Conservation (phyloP, 2,888 invertebrate genomes). For the Amaurobius ferox region DNA sequence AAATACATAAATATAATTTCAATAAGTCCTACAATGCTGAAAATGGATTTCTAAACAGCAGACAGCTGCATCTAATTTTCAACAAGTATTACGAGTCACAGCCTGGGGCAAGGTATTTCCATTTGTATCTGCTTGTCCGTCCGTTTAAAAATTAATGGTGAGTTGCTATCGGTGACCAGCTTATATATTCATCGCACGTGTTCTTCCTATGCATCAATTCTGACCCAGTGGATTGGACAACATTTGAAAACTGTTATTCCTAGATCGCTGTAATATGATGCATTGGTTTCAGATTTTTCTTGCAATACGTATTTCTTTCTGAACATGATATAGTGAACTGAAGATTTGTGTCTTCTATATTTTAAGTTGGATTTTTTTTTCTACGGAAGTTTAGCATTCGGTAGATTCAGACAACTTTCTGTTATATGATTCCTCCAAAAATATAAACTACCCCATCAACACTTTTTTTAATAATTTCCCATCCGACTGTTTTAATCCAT, state of each 20-base stretch:
- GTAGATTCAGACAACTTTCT: no score
- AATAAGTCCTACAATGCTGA: neutral
- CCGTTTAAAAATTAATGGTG: constrained; percentile 2
- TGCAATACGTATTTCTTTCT: no score
- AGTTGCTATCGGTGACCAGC: neutral
- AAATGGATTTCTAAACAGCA: neutral
- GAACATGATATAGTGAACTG: no score
- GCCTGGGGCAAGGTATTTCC: constrained; percentile 3
- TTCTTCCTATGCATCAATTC: neutral
- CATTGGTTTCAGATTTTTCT: no score
- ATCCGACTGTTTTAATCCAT: no score
- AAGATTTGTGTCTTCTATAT: no score
- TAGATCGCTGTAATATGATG: neutral
- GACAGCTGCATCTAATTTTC: neutral
- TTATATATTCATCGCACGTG: constrained; percentile 6
- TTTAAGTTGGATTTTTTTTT: no score
- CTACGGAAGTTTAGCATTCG: no score
- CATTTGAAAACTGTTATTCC: neutral
- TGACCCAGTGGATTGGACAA: neutral
- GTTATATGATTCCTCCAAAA: no score
- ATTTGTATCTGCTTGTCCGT: neutral
- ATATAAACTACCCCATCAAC: no score
- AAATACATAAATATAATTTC: neutral
- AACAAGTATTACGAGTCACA: neutral
- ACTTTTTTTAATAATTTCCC: no score